Evolutionary conservation across 1,140 invertebrate species (phyloP).

Genomic region (Drosophila tristis): DNA sequence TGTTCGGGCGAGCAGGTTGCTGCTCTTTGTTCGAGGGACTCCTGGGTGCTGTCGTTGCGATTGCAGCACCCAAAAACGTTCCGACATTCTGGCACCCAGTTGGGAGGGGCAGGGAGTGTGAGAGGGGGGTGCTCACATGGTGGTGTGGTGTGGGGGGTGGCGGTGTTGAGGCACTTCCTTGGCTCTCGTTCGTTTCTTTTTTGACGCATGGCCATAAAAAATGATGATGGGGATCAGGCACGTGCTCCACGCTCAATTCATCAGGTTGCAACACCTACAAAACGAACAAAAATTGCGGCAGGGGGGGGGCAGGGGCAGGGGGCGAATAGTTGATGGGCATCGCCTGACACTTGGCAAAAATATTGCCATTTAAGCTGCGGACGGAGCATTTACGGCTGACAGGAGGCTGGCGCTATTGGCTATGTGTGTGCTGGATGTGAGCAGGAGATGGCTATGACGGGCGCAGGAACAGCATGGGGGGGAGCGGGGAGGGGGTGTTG

Average conservation of each 20-base stretch:
- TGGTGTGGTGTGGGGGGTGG: neutral
- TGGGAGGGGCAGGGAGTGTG: too few relatives aligned
- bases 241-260: slow-evolving; percentile 79
- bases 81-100: slow-evolving; percentile 68
- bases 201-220: slow-evolving; percentile 79
- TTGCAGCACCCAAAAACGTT: slow-evolving; percentile 49
- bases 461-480: slow-evolving; percentile 15
- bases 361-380: slow-evolving; percentile 77
- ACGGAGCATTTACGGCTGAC: slow-evolving; percentile 74
- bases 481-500: too few relatives aligned
- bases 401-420: slow-evolving; percentile 21
- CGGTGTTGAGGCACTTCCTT: slow-evolving; percentile 25
- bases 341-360: slow-evolving; percentile 70
- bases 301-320: neutral
- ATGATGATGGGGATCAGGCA: slow-evolving; percentile 80
- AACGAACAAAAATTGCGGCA: slow-evolving; percentile 16
- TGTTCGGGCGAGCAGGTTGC: neutral
- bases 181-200: slow-evolving; percentile 46
- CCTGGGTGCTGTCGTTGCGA: slow-evolving; percentile 46
- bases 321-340: slow-evolving; percentile 61
- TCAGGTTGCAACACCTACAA: slow-evolving; percentile 71
- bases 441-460: slow-evolving; percentile 35
- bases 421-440: neutral
- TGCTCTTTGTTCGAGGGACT: too few relatives aligned
- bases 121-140: neutral